These are phyloP conservation scores for Agrenia bidenticulata DNA, from an alignment of 2,888 invertebrate genomes.

Conservation along the genomic window DNA sequence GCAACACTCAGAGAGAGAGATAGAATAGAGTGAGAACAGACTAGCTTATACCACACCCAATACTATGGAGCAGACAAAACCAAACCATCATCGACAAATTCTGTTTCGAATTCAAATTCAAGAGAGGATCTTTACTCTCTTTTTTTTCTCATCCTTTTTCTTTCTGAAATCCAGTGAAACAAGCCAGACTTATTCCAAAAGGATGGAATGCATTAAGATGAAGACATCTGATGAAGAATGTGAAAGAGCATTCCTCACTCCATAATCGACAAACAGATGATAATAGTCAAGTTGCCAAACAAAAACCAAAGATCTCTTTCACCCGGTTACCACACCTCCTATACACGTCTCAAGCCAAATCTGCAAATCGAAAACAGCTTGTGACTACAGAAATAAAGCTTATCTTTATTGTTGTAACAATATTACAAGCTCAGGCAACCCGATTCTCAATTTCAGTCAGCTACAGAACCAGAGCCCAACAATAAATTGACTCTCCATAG, in stretches of 20 bases:
- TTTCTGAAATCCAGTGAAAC: background rate
- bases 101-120: slow-evolving; percentile 40
- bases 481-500: slow-evolving; percentile 16
- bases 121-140: slow-evolving; percentile 17
- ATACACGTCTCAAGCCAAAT: too few species aligned
- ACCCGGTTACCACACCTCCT: too few species aligned
- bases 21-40: slow-evolving; percentile 16
- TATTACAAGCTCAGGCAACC: too few species aligned
- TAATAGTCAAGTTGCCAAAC: slow-evolving; percentile 22
- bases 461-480: background rate
- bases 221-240: slow-evolving; percentile 34
- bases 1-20: too few species aligned
- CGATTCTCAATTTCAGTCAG: too few species aligned
- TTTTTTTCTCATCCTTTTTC: slow-evolving; percentile 12
- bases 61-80: slow-evolving; percentile 6
- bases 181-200: too few species aligned
- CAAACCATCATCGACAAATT: slow-evolving; percentile 18
- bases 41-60: background rate
- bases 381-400: too few species aligned
- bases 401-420: too few species aligned
- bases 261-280: slow-evolving; percentile 34
- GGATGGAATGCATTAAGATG: slow-evolving; percentile 1
- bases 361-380: slow-evolving; percentile 17
- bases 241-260: slow-evolving; percentile 21
- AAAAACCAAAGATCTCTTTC: too few species aligned